A percentile compares a stretch with the other conserved stretches of the same genome.
These are phyloP conservation scores for Drosophila tanythrix DNA, from an alignment of 2,888 invertebrate genomes.

Conservation along the genomic window DNA sequence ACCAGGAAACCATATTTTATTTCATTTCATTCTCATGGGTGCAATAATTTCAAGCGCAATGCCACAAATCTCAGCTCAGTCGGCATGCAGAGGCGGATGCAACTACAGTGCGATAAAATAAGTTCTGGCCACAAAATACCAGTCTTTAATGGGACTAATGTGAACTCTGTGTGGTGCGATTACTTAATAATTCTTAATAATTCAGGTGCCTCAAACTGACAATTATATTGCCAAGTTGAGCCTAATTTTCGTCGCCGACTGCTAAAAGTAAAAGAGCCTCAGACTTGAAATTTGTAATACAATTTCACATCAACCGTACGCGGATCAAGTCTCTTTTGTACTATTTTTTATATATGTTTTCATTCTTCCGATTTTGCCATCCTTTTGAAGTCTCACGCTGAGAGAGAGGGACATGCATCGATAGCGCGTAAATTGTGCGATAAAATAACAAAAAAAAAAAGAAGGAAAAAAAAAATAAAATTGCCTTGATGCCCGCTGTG, in stretches of 20 bases:
- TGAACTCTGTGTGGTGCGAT: slow-evolving; percentile 28
- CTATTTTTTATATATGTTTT: not conserved
- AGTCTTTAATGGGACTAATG: slow-evolving; percentile 32
- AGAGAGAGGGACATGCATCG: slow-evolving; percentile 37
- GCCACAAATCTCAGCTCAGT: slow-evolving; percentile 12
- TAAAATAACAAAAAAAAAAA: slow-evolving; percentile 3
- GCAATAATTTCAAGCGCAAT: slow-evolving; percentile 40
- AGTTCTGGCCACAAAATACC: slow-evolving; percentile 35
- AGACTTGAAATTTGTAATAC: too few species aligned
- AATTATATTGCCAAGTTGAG: not conserved
- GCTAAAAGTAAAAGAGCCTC: too few species aligned
- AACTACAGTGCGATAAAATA: slow-evolving; percentile 63
- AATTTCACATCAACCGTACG: too few species aligned
- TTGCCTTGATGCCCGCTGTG: slow-evolving; percentile 29
- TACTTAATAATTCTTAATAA: slow-evolving; percentile 10
- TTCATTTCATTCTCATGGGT: slow-evolving; percentile 47
- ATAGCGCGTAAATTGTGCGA: slow-evolving; percentile 12
- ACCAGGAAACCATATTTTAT: slow-evolving; percentile 64
- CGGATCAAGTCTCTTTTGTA: too few species aligned
- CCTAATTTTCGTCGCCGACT: too few species aligned
- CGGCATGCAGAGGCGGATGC: slow-evolving; percentile 39
- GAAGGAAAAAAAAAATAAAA: not conserved
- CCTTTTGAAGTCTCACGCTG: slow-evolving; percentile 1
- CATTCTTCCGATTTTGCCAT: not conserved
- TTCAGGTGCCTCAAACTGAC: not conserved